Percentiles rank a stretch among this genome's conserved stretches.
Conservation (phyloP, 2,797 vertebrate genomes). For the Sebastes trivittatus region DNA sequence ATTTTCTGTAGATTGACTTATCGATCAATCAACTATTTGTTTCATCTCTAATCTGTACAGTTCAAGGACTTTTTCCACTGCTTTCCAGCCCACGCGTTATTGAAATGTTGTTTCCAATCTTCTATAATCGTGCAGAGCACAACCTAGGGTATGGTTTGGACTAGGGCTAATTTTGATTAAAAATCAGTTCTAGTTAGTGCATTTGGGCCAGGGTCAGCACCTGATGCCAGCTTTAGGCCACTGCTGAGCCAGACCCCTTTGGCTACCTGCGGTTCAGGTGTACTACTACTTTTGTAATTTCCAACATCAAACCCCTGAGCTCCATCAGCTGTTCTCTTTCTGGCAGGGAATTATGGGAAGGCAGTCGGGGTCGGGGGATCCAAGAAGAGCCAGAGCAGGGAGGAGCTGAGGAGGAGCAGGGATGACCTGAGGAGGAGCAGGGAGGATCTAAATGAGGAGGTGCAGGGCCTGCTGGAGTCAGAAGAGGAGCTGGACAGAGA, state of each 20-base stretch:
- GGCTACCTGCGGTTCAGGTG: neutral
- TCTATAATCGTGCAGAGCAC: neutral
- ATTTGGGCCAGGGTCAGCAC: too few relatives aligned
- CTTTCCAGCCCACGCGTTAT: neutral
- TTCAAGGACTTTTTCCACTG: neutral
- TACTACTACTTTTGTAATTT: neutral
- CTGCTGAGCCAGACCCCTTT: neutral
- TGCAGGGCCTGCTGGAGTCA: constrained; percentile 72
- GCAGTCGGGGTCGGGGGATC: constrained; percentile 75
- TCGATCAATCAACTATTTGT: too few relatives aligned
- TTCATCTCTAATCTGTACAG: neutral
- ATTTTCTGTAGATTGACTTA: too few relatives aligned
- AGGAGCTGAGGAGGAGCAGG: constrained; percentile 61
- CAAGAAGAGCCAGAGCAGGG: constrained; percentile 70
- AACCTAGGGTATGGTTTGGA: neutral
- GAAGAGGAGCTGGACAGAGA: constrained; percentile 76
- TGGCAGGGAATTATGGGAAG: constrained; percentile 89
- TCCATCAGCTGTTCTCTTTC: constrained; percentile 5
- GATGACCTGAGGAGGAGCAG: constrained; percentile 78
- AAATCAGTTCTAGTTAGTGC: neutral
- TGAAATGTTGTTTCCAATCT: neutral
- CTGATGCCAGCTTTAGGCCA: neutral
- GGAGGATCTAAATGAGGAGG: constrained; percentile 71
- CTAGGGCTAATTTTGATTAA: neutral
- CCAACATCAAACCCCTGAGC: neutral